A percentile compares a stretch with the other conserved stretches of the same genome.
Evolutionary conservation across 1,140 invertebrate species (phyloP).

Genomic region (Musca domestica): DNA sequence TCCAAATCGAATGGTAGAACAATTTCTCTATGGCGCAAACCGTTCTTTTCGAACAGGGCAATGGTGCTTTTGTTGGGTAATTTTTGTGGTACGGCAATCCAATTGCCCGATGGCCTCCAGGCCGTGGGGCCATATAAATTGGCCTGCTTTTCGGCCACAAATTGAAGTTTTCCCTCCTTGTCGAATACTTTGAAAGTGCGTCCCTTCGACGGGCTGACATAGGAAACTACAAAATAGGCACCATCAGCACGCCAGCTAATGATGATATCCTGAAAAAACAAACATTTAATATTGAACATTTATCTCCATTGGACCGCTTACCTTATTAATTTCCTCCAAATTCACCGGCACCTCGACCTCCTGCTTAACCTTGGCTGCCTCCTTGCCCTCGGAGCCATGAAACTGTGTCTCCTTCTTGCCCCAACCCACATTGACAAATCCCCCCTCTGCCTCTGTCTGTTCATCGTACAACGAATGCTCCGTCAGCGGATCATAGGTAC

Average conservation of each 20-base stretch:
- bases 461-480: constrained; percentile 59
- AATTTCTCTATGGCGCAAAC: constrained; percentile 82
- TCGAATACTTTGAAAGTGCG: constrained; percentile 70
- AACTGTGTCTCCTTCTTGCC: constrained; percentile 95
- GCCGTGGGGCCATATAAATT: constrained; percentile 68
- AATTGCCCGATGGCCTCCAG: constrained; percentile 79
- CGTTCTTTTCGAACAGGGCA: constrained; percentile 90
- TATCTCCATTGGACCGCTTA: neutral
- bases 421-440: constrained; percentile 88
- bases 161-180: constrained; percentile 69
- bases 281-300: too few relatives aligned
- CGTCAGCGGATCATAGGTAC: constrained; percentile 56
- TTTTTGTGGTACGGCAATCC: constrained; percentile 72
- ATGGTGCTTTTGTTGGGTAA: constrained; percentile 69
- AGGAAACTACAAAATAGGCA: constrained; percentile 75
- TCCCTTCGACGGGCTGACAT: constrained; percentile 55
- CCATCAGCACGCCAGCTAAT: constrained; percentile 86
- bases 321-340: constrained; percentile 42
- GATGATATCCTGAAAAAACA: constrained; percentile 52
- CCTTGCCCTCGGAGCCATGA: constrained; percentile 85
- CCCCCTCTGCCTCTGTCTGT: constrained; percentile 64
- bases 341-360: constrained; percentile 24
- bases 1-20: constrained; percentile 62
- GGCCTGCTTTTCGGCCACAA: constrained; percentile 68
- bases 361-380: constrained; percentile 62